Base-by-base conservation (phyloP, 2,888 invertebrate genomes). In the Leptodirus hochenwartii region DNA sequence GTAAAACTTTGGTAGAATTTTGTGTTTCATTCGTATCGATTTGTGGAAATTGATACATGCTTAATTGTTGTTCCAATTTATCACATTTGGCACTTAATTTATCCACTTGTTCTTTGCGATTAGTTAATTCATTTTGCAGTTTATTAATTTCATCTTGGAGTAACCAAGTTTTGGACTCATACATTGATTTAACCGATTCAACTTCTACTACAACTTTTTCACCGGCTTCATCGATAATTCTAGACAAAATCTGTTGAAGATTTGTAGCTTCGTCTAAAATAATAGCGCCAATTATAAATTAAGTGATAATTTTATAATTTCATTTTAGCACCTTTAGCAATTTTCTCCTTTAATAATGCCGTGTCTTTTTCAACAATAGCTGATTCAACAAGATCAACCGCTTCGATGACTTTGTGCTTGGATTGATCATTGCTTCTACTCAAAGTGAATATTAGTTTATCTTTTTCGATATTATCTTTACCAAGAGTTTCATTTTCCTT, bases 191-290 rank as follows among this genome's bases (percentile, higher is more conserved):
- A 0, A 69, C 48, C 29, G 58, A 56, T 4, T 59, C 58, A 27
- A 71, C 53, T 47, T 79, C 72, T n/a, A 45, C 54, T 40, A 66
- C 66, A 22, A 66, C 59, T 35, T 58, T 61, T 1, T 52, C 45
- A 34, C 68, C 65, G 1, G 66, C 59, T 28, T 69, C 65, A 22
- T 61, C 59, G 46, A 66, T 60, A 1, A 67, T 53, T 29, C 57
- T 59, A 1, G 58, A 53, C 29, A 73, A 51, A 2, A 53, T 54
- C 27, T 58, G 51, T 24, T 68, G 67, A 15, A 71, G 42, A 37
- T 60, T 53, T 5, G 50, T 42, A 17, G 64, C 47, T 51, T 75
- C 69, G 33, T 61, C 73, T 61, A 50, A 43, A 55, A 55, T 34
- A 27, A 28, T 36, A 42, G 23, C 13, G 23, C 6, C n/a, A 12